phyloP scores from a whole-genome alignment of 2,797 vertebrate species.

The Carduelis carduelis region DNA sequence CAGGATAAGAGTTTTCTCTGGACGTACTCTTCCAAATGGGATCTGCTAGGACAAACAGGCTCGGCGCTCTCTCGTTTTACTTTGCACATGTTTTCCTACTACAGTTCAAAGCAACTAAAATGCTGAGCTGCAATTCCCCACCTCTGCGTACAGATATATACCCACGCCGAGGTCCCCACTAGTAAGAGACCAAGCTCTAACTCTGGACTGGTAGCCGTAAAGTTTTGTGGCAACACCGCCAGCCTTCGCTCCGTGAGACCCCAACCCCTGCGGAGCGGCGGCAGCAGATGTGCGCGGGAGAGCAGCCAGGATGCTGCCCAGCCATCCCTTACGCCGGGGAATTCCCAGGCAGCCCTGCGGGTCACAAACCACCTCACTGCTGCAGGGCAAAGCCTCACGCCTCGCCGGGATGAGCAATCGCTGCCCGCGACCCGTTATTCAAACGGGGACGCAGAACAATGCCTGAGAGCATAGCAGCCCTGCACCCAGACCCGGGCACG shows the following conservation, averaged over 20 bases:
- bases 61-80: not conserved
- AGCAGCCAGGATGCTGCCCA: not conserved
- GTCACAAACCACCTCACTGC: not conserved
- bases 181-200: fast-evolving
- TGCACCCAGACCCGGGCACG: not conserved
- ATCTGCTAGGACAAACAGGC: too few relatives aligned
- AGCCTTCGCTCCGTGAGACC: not conserved
- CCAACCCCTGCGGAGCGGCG: fast-evolving
- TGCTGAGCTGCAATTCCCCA: not conserved
- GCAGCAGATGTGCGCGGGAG: fast-evolving
- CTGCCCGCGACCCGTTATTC: slow-evolving; percentile 10
- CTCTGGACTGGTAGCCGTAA: fast-evolving
- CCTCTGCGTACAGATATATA: fast-evolving
- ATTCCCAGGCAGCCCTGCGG: fast-evolving
- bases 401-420: not conserved
- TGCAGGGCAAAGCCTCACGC: not conserved
- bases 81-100: fast-evolving
- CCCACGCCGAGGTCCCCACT: fast-evolving
- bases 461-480: not conserved
- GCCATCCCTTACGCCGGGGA: not conserved
- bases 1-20: fast-evolving
- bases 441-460: not conserved
- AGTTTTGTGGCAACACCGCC: not conserved
- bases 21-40: not conserved
- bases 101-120: not conserved